Percentiles rank a stretch among this genome's conserved stretches.
These are phyloP conservation scores for Gorsachius goisagi DNA, from an alignment of 2,113 vertebrate genomes.

Conservation along the genomic window DNA sequence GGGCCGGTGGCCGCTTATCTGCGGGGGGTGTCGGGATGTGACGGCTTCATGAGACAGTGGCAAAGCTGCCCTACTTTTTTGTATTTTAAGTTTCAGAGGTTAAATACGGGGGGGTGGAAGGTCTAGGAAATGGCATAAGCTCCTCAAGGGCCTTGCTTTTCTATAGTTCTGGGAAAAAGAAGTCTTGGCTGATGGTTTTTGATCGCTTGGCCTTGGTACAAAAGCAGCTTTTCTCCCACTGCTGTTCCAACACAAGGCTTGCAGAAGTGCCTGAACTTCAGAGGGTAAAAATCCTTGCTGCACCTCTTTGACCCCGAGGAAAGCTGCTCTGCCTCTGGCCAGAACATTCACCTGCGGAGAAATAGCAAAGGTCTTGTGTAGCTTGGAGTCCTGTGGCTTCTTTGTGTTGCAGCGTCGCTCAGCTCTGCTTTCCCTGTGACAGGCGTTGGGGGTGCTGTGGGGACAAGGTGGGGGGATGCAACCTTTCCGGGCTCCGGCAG, in stretches of 20 bases:
- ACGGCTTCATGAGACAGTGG: not conserved
- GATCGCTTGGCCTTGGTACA: not conserved
- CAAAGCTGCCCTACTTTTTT: not conserved
- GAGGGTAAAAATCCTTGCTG: not conserved
- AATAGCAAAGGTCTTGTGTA: not conserved
- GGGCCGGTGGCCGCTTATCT: not conserved
- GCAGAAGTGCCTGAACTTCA: not conserved
- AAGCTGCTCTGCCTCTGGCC: not conserved
- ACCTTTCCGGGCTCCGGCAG: not conserved
- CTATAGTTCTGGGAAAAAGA: not conserved
- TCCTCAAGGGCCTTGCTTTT: not conserved
- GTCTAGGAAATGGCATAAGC: not conserved
- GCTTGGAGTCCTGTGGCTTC: fast-evolving
- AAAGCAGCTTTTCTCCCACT: not conserved
- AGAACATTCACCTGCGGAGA: not conserved
- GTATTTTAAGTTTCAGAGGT: not conserved
- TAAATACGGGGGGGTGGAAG: not conserved
- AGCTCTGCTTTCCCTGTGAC: fast-evolving
- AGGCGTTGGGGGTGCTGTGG: fast-evolving
- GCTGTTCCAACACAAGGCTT: not conserved
- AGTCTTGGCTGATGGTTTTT: not conserved
- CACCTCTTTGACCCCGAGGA: not conserved
- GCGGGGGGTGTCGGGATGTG: fast-evolving
- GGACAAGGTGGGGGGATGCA: not conserved
- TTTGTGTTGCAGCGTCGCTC: not conserved